Conservation (phyloP, 2,797 vertebrate genomes). For the Crocodylus rhombifer region DNA sequence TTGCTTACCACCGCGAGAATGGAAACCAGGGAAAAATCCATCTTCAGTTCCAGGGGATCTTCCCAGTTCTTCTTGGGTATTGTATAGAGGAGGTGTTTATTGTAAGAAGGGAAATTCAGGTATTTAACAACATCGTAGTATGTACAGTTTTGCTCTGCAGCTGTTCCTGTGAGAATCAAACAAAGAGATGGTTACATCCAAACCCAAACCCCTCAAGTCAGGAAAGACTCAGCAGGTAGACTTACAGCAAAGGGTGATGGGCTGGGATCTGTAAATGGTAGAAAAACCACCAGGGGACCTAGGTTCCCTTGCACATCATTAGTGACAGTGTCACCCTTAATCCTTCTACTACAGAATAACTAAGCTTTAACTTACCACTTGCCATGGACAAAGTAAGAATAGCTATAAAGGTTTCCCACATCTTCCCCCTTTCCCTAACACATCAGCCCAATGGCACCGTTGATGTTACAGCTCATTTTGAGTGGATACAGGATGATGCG, state of each 20-base stretch:
- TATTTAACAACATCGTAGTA: background rate
- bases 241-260: background rate
- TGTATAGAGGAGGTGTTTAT: background rate
- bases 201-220: background rate
- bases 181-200: background rate
- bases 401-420: background rate
- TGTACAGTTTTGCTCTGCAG: background rate
- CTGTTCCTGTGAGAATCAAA: background rate
- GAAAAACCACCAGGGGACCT: background rate
- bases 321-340: background rate
- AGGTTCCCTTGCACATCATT: background rate
- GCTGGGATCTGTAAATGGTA: background rate
- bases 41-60: background rate
- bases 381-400: background rate
- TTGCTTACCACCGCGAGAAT: constrained; percentile 75
- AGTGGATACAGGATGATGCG: background rate
- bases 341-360: background rate
- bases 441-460: background rate
- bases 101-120: background rate
- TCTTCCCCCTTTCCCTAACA: background rate
- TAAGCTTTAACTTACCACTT: background rate
- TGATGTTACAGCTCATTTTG: background rate
- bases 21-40: constrained; percentile 60
- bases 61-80: constrained; percentile 20
- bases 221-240: background rate